Base-by-base conservation (phyloP, 2,113 vertebrate species). In the Prolemur simus region DNA sequence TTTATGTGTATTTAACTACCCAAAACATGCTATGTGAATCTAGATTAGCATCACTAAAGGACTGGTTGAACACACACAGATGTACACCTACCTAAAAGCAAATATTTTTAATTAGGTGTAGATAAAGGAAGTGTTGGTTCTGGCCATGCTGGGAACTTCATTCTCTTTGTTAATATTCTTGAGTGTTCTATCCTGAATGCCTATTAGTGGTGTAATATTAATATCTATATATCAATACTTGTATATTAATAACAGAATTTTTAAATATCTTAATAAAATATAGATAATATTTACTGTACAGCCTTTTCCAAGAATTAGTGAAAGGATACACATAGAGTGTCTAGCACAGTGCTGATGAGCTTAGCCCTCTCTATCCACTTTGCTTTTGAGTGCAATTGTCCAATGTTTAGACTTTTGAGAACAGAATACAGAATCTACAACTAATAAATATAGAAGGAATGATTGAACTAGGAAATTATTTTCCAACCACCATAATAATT, bases 401-500 rank as follows among this genome's bases (percentile, higher is more conserved):
- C 25, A 27, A 93, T 86, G 34, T 73, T 95, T 47, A 58, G 29
- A 85, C 14, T n/a, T 13, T 81, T n/a, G 25, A 63, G 25, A 63
- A 63, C 10, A 63, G 58, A 52, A 32, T n/a, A 52, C 17, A 83
- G 34, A 34, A 47, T 27, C 39, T 77, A 1, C 5, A 60, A 69
- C 71, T 60, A 84, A 84, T 85, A 93, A 80, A 47, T 21, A 5
- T 54, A 69, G 34, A 52, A 69, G 18, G 37, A 91, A 85, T 80
- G 52, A 88, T 21, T 91, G 34, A 87, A 94, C 88, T 34, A 88
- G 27, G 37, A 76, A 76, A 80, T 80, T 17, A 66, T 91, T 96
- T 91, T 71, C 45, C 7, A 83, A 54, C 13, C 17, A 68, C 29
- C 47, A 47, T 10, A 71, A 21, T 58, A 77, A 85, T 66, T 81